A percentile compares a stretch with the other conserved stretches of the same genome.
Conservation (phyloP, 2,113 vertebrate genomes). For the Phalacrocorax carbo region DNA sequence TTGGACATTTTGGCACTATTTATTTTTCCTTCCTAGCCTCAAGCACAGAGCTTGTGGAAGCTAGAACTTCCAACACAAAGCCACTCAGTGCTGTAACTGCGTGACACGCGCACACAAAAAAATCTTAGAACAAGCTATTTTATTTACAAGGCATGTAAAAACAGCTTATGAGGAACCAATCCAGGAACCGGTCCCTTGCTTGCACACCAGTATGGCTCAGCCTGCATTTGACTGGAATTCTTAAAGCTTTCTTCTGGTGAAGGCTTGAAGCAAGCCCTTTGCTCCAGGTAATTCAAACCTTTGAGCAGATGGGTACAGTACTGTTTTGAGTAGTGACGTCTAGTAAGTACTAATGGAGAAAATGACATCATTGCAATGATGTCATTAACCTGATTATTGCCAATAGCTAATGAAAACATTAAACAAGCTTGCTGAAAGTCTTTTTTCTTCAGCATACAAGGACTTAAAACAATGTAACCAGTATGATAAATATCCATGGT, state of each 20-base stretch:
- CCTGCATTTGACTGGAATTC: neutral
- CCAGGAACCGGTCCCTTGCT: neutral
- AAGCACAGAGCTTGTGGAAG: neutral
- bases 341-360: neutral
- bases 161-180: neutral
- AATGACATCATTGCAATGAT: neutral
- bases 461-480: neutral
- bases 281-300: neutral
- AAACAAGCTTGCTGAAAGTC: neutral
- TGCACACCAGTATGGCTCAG: accelerated
- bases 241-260: neutral
- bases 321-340: neutral
- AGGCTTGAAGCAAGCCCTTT: neutral
- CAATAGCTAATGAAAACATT: neutral
- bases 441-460: neutral
- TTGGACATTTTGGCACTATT: neutral
- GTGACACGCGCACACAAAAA: neutral
- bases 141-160: neutral
- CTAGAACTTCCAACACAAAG: neutral
- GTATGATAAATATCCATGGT: neutral
- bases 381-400: neutral
- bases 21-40: neutral
- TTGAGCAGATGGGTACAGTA: neutral
- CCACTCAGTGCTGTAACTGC: neutral
- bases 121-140: neutral